Evolutionary conservation across 2,113 vertebrate genomes (phyloP).

Genomic region (Nymphicus hollandicus): DNA sequence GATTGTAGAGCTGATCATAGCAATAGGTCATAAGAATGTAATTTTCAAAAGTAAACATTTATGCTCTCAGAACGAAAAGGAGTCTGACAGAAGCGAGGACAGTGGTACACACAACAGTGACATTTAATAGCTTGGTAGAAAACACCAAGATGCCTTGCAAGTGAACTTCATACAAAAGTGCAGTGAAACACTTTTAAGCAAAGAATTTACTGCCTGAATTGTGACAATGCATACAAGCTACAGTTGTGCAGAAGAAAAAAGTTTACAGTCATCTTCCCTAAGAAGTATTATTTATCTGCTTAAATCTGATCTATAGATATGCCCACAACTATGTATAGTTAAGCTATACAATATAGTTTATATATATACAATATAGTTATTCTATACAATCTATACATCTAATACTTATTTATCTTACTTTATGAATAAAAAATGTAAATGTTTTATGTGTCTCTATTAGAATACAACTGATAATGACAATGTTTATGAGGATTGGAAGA

Average conservation of each 20-base stretch:
- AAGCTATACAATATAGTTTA: neutral
- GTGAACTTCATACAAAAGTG: neutral
- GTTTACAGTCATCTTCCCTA: neutral
- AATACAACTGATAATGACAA: neutral
- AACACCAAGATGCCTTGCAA: neutral
- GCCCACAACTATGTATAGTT: neutral
- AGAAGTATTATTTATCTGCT: neutral
- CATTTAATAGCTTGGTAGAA: neutral
- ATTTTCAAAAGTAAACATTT: neutral
- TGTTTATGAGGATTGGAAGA: neutral
- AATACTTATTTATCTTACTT: neutral
- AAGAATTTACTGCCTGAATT: neutral
- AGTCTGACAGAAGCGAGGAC: neutral
- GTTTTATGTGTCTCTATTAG: neutral
- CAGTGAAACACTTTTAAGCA: neutral
- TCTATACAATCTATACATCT: neutral
- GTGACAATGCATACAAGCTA: neutral
- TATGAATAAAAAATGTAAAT: neutral
- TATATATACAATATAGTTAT: neutral
- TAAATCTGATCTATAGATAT: neutral
- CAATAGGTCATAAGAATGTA: neutral
- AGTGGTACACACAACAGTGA: neutral
- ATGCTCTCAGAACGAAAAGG: neutral
- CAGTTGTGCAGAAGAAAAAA: neutral
- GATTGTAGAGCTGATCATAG: neutral